These are phyloP conservation scores for Lycia hirtaria DNA, from an alignment of 2,888 invertebrate species.

Conservation along the genomic window DNA sequence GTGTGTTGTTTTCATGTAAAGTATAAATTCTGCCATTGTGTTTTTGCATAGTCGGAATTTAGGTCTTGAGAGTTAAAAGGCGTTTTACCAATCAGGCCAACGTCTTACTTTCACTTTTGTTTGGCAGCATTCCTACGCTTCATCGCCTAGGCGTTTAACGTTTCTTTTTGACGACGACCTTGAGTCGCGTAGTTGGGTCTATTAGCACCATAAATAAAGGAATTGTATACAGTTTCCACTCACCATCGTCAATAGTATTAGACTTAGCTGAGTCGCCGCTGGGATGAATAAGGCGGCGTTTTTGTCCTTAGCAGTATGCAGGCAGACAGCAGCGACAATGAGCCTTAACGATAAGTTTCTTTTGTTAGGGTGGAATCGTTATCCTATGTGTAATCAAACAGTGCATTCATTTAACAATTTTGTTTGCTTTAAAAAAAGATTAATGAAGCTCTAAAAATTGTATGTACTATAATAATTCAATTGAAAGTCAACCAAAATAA, in stretches of 20 bases:
- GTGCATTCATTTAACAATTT: too few relatives aligned
- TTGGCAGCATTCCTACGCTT: conserved; percentile 12
- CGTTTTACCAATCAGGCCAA: conserved; percentile 10
- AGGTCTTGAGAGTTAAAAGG: conserved; percentile 10
- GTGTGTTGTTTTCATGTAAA: neutral
- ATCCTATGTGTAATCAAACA: too few relatives aligned
- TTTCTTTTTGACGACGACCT: conserved; percentile 18
- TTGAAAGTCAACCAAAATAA: too few relatives aligned
- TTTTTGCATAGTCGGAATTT: neutral
- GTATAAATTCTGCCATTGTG: too few relatives aligned
- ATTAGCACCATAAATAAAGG: conserved; percentile 6
- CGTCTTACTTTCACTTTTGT: conserved; percentile 25
- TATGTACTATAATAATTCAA: too few relatives aligned
- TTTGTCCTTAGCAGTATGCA: neutral
- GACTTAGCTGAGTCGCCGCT: neutral
- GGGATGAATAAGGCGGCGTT: neutral
- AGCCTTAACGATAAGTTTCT: too few relatives aligned
- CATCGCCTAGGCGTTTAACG: conserved; percentile 7
- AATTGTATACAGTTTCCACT: conserved; percentile 3
- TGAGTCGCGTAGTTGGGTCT: conserved; percentile 4
- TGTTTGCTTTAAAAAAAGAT: too few relatives aligned
- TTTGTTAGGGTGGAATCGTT: too few relatives aligned
- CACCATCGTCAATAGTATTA: conserved; percentile 3
- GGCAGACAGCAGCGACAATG: neutral
- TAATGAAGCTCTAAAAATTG: too few relatives aligned